These are phyloP conservation scores for Myiopsitta monachus DNA, from an alignment of 2,113 vertebrate species.

Conservation along the genomic window DNA sequence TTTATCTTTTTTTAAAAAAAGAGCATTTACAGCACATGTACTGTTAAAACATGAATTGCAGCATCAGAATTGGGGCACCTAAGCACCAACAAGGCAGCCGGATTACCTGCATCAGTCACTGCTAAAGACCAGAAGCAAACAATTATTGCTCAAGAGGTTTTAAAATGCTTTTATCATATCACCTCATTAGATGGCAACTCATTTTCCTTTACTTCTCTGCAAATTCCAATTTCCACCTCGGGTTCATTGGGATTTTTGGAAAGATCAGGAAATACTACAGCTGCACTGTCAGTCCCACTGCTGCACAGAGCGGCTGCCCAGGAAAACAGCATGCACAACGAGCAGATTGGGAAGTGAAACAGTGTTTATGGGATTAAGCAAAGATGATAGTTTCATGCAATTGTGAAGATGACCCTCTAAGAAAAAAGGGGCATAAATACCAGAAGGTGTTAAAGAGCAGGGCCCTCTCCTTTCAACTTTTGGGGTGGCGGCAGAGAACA, in stretches of 20 bases:
- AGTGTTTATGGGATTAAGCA: background rate
- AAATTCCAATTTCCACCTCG: background rate
- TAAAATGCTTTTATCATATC: background rate
- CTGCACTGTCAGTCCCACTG: background rate
- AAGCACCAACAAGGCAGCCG: background rate
- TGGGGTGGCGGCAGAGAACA: too few relatives aligned
- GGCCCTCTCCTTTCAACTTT: background rate
- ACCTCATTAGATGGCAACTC: background rate
- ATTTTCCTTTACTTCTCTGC: background rate
- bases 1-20: background rate
- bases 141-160: background rate
- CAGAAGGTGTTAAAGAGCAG: background rate
- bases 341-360: background rate
- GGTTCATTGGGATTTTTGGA: background rate
- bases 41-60: background rate
- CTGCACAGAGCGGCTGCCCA: background rate
- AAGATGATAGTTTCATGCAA: accelerated
- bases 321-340: background rate
- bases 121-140: background rate
- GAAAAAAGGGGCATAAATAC: background rate
- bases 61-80: background rate
- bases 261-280: background rate
- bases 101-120: too few relatives aligned
- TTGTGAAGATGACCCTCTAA: background rate
- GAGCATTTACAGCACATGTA: accelerated